These are phyloP conservation scores for Trematocara zebra DNA, from an alignment of 2,113 vertebrate species.

Conservation along the genomic window DNA sequence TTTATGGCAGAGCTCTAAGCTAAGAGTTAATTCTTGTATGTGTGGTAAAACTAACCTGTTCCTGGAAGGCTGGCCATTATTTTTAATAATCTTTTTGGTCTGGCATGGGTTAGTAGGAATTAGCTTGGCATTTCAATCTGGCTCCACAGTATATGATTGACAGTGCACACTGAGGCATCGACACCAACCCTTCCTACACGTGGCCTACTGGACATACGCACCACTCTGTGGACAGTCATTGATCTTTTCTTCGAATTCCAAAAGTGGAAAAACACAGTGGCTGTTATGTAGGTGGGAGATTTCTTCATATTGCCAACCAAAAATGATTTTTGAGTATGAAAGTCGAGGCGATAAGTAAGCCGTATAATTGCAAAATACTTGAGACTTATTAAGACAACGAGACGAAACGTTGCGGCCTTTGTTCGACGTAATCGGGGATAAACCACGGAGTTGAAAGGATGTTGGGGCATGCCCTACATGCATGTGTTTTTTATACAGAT, in stretches of 20 bases:
- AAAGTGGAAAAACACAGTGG: not conserved
- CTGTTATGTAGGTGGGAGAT: slow-evolving; percentile 2
- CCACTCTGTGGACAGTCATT: not conserved
- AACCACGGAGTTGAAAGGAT: not conserved
- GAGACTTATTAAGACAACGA: not conserved
- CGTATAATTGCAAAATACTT: not conserved
- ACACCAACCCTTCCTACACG: slow-evolving; percentile 21
- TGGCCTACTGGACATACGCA: not conserved
- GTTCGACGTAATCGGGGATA: not conserved
- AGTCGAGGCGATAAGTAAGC: not conserved
- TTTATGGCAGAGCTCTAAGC: not conserved
- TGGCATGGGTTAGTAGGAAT: not conserved
- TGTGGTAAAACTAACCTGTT: not conserved
- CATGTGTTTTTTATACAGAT: not conserved
- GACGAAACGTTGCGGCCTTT: fast-evolving
- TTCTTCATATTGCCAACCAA: not conserved
- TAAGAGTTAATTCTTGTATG: not conserved
- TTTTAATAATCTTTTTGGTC: not conserved
- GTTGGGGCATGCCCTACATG: not conserved
- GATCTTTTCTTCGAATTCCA: not conserved
- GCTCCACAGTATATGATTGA: slow-evolving; percentile 6
- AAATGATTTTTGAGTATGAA: not conserved
- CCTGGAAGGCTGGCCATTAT: not conserved
- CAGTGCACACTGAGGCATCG: not conserved
- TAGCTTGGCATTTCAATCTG: slow-evolving; percentile 29